A percentile compares a stretch with the other conserved stretches of the same genome.
These are phyloP conservation scores for Urophycis tenuis DNA, from an alignment of 2,797 vertebrate genomes.

Conservation along the genomic window DNA sequence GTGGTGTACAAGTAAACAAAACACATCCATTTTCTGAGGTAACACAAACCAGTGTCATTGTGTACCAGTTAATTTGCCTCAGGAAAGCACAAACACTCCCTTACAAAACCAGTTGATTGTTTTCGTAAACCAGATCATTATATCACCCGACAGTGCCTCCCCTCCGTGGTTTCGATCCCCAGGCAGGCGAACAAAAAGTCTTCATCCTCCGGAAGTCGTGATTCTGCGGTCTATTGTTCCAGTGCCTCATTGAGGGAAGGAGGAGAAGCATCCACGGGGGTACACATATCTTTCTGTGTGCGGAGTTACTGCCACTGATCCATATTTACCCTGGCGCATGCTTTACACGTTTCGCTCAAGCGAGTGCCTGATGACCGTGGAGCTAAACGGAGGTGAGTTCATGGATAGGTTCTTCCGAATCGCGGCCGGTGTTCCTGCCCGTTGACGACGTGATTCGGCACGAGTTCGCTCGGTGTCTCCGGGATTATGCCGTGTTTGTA, in stretches of 20 bases:
- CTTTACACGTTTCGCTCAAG: not conserved
- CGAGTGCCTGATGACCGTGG: not conserved
- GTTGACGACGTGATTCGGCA: not conserved
- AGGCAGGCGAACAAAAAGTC: not conserved
- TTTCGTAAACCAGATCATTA: not conserved
- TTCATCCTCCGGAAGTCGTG: too few species aligned
- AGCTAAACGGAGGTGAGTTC: not conserved
- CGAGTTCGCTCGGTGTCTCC: not conserved
- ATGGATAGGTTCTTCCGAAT: not conserved
- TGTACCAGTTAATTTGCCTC: not conserved
- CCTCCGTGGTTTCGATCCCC: not conserved
- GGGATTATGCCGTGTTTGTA: not conserved
- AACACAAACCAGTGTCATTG: not conserved
- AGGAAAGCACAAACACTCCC: not conserved
- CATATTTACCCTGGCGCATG: not conserved
- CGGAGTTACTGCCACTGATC: not conserved
- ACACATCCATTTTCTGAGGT: not conserved
- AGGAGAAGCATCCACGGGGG: not conserved
- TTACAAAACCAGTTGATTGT: not conserved
- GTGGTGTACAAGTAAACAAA: not conserved
- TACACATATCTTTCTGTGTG: not conserved
- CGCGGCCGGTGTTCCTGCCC: too few species aligned
- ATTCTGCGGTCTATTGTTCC: not conserved
- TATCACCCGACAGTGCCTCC: not conserved
- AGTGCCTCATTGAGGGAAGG: not conserved